Evolutionary conservation across 2,888 invertebrate genomes (phyloP).

Genomic region (Himalopsyche tibetana): DNA sequence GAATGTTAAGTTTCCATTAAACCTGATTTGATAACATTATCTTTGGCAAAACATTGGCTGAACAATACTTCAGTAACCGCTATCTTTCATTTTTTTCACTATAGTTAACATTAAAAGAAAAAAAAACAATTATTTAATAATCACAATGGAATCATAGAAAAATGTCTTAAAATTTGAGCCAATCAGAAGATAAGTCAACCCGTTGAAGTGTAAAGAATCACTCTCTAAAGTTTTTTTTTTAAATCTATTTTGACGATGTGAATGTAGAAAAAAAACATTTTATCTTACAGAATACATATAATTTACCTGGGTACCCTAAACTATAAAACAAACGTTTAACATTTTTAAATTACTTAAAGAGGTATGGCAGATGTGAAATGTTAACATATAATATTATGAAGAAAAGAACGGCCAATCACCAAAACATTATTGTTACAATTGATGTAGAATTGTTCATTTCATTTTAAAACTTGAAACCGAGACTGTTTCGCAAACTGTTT

Average conservation of each 20-base stretch:
- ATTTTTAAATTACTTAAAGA: slow-evolving; percentile 32
- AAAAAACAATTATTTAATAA: slow-evolving; percentile 53
- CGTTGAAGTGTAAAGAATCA: not conserved
- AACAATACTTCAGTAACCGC: slow-evolving; percentile 53
- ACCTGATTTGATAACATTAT: slow-evolving; percentile 57
- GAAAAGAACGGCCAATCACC: not conserved
- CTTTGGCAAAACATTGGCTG: slow-evolving; percentile 65
- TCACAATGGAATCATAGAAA: slow-evolving; percentile 59
- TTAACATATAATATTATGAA: slow-evolving; percentile 1
- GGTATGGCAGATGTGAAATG: slow-evolving; percentile 34
- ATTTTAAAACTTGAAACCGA: no score
- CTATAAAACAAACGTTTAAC: not conserved
- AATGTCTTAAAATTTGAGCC: slow-evolving; percentile 55
- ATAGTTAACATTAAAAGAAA: slow-evolving; percentile 31
- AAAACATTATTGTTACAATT: not conserved
- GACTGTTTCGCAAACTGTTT: no score
- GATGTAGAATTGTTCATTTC: no score
- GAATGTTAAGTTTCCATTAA: slow-evolving; percentile 23
- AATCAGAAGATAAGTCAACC: slow-evolving; percentile 41
- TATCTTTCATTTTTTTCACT: slow-evolving; percentile 40
- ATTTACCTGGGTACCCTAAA: not conserved
- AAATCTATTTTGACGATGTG: slow-evolving; percentile 5
- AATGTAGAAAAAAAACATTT: slow-evolving; percentile 13
- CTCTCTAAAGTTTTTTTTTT: not conserved
- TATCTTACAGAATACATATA: slow-evolving; percentile 8